Conservation (phyloP, 1,140 invertebrate species). For the Bombus superbus region DNA sequence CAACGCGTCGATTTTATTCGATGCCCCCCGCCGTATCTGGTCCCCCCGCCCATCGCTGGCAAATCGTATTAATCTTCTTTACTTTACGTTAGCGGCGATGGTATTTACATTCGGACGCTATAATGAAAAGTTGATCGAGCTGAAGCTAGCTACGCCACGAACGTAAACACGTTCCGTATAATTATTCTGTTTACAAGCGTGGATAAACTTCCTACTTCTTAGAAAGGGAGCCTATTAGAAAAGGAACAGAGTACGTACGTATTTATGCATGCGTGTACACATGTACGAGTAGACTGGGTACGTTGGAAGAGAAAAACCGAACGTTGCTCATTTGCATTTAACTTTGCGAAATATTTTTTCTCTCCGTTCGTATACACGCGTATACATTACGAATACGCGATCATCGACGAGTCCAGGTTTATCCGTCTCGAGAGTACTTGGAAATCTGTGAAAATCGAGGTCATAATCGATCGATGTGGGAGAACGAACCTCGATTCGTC, state of each 20-base stretch:
- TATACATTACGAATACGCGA: neutral
- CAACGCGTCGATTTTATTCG: conserved; percentile 31
- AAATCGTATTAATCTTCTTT: conserved; percentile 27
- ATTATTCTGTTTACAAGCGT: conserved; percentile 1
- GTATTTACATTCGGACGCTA: neutral
- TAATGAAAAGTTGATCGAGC: conserved; percentile 6
- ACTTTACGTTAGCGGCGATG: neutral
- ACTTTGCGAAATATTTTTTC: no score
- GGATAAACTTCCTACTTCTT: neutral
- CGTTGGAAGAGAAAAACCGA: no score
- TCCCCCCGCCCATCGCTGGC: no score
- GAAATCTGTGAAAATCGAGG: neutral
- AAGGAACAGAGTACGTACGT: neutral
- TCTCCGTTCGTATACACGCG: neutral
- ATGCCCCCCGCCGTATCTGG: neutral
- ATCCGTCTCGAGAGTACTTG: no score
- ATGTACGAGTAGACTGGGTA: no score
- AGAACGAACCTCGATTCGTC: neutral
- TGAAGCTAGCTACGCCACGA: neutral
- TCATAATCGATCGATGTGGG: neutral
- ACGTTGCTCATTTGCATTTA: no score
- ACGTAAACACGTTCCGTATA: conserved; percentile 23
- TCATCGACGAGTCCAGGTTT: neutral
- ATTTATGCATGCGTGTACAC: accelerated
- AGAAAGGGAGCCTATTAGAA: neutral